Evolutionary conservation across 92 coral and sea anemone species (phyloP), one percentile per base, ranked within the genome.

Genomic region (Zoanthus sociatus): DNA sequence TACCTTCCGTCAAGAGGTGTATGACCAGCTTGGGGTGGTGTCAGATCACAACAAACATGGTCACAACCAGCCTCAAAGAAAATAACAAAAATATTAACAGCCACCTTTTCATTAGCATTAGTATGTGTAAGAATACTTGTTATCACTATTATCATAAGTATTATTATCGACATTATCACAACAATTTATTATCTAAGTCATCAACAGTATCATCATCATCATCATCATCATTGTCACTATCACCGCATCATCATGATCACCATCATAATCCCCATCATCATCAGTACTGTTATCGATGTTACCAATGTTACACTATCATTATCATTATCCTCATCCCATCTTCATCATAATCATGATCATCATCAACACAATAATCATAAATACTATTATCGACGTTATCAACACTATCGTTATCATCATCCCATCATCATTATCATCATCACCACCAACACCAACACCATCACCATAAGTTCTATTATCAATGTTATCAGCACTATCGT

Each of bases 1-100:
- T 83, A 97, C 99, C 99, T 91, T 87, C 99, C 99, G 84, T 94
- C 90, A 13, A 95, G 79, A 20, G 90, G 90, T 55, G 73, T 70
- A 71, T 92, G 92, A 11, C 94, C 94, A 10, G 93, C 87, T 50
- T 93, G 98, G 72, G 84, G 89, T 14, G 98, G 99, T 14, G 97
- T 90, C 88, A 97, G 88, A 61, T 97, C 99, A 73, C 87, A 89
- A 78, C 99, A 97, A 54, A 88, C 83, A 71, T 92, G 89, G 51
- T 93, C 96, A 66, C 89, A 91, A 11, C 94, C 94, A 71, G 97
- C 99, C 99, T 96, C 46, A 12, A 9, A 9, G 78, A 82, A 66
- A 54, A 30, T 12, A 37, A 45, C 67, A 82, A 58, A 82, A 51
- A 72, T 8, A 16, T 37, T 51, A 75, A 6, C 69, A 31, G n/a